Conservation (phyloP, 2,113 vertebrate species). For the Anolis sagrei region DNA sequence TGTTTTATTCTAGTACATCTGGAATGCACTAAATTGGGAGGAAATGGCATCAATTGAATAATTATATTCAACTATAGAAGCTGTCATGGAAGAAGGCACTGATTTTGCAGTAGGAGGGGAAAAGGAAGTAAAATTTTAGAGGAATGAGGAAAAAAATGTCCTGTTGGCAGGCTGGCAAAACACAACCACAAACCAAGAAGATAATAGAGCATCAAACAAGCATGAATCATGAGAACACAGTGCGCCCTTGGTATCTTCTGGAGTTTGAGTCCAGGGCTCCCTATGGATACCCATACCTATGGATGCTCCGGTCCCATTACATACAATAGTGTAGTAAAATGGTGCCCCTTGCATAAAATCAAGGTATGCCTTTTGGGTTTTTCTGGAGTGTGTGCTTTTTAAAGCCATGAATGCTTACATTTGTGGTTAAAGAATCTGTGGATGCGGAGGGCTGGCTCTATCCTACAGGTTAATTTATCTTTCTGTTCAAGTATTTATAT, state of each 20-base stretch:
- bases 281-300: too few species aligned
- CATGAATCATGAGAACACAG: background rate
- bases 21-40: background rate
- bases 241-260: too few species aligned
- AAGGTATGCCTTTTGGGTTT: too few species aligned
- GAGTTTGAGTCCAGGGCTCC: too few species aligned
- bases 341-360: too few species aligned
- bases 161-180: background rate
- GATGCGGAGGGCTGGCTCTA: too few species aligned
- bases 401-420: too few species aligned
- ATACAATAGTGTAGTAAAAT: too few species aligned
- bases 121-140: background rate
- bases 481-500: background rate
- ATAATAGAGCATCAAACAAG: rapidly evolving
- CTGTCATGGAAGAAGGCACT: background rate
- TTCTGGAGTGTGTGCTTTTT: too few species aligned
- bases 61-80: background rate
- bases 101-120: rapidly evolving
- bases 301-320: too few species aligned
- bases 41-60: background rate
- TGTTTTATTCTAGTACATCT: background rate
- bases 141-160: background rate
- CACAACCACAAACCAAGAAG: background rate
- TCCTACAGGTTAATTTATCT: background rate
- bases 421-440: too few species aligned